A percentile compares a stretch with the other conserved stretches of the same genome.
phyloP scores from a whole-genome alignment of 2,888 invertebrate genomes.

The Heliconius hortense region DNA sequence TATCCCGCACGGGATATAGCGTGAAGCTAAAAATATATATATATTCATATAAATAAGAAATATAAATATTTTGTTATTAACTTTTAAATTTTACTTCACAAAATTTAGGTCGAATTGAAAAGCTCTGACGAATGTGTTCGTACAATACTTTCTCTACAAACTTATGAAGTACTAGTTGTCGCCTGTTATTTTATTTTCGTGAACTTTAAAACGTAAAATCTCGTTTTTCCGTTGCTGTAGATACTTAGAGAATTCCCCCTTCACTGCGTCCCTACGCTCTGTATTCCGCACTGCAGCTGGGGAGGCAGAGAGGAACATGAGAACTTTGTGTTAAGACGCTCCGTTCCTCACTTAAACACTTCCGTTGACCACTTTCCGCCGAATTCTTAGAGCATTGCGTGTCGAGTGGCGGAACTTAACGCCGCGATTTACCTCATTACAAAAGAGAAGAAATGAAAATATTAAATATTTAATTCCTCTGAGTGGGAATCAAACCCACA shows the following conservation, averaged over 20 bases:
- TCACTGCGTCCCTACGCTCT: no score
- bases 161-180: background rate
- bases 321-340: background rate
- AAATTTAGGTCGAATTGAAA: conserved; percentile 11
- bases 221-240: no score
- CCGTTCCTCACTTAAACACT: background rate
- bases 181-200: no score
- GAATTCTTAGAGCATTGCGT: background rate
- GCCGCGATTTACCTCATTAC: background rate
- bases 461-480: no score
- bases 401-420: no score
- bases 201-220: no score
- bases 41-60: background rate
- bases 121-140: background rate
- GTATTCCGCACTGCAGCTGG: no score
- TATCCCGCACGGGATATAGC: no score
- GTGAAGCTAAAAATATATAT: no score
- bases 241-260: no score
- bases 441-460: background rate
- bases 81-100: background rate
- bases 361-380: background rate
- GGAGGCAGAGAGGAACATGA: background rate
- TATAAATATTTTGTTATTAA: background rate
- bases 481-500: no score
- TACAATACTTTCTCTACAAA: conserved; percentile 10